Base-by-base conservation (phyloP, 2,113 vertebrate species). In the Chloropsis cyanopogon region DNA sequence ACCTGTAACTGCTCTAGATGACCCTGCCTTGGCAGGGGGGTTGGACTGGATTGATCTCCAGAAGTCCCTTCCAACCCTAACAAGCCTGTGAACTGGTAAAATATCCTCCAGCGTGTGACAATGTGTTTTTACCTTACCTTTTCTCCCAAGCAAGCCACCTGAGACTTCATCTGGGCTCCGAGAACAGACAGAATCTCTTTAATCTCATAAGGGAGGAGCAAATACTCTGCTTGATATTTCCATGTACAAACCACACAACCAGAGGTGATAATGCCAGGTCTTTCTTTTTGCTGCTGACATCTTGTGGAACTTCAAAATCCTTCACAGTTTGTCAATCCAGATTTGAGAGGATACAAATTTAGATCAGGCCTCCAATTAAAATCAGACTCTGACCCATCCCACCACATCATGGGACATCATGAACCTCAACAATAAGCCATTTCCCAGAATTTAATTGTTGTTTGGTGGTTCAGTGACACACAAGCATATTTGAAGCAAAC, bases 391-490 rank as follows among this genome's bases (percentile, higher is more conserved):
- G 81, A 70, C 39, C 90, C 76, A 83, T 59, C 80, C 76, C 41
- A 37, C 79, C 61, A 5, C 10, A 8, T 87, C 86, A 86, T 25
- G 77, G 65, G 87, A 94, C 31, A 56, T 81, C 11, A 11, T 71
- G 72, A 95, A 95, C 80, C 86, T 95, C 82, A 46, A 77, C 88
- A 92, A 91, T 81, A 95, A 83, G 78, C n/a, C 53, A 71, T 94
- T 97, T 97, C 92, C 90, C 96, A 64, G 93, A 89, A 95, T 68
- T 73, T 88, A 77, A 91, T n/a, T 88, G 92, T 90, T 93, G 97
- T 91, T 94, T 91, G 91, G 70, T 96, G 97, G 97, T 91, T 97
- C 96, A 97, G 50, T 33, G 88, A 96, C 87, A 97, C 23, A 72
- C 60, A 82, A 56, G 87, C 50, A 47, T 37, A 82, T 73, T 93